Percentiles rank a stretch among this genome's conserved stretches.
phyloP scores from a whole-genome alignment of 1,140 invertebrate genomes.

The Orchesella cincta region DNA sequence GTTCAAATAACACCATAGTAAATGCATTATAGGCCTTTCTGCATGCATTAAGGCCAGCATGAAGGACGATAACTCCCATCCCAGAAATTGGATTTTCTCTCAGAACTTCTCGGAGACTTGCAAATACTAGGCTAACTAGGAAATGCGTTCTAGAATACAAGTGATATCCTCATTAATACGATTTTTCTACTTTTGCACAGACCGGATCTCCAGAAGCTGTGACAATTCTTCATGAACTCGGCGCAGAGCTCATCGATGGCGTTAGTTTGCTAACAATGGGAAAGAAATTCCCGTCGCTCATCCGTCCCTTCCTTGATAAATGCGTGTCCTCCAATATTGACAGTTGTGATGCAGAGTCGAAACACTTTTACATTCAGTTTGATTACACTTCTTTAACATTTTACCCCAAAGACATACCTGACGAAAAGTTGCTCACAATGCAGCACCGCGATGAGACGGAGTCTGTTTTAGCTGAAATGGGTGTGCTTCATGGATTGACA shows the following conservation, averaged over 20 bases:
- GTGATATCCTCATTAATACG: no score
- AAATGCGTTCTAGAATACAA: no score
- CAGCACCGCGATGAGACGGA: constrained; percentile 50
- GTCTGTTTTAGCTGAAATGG: constrained; percentile 48
- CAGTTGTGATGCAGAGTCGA: constrained; percentile 49
- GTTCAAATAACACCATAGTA: no score
- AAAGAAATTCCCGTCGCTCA: constrained; percentile 48
- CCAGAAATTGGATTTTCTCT: no score
- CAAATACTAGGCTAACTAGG: no score
- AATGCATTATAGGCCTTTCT: no score
- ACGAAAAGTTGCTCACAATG: constrained; percentile 50
- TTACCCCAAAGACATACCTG: constrained; percentile 50
- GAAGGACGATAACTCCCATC: no score
- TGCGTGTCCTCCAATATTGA: constrained; percentile 51
- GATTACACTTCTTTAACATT: constrained; percentile 51
- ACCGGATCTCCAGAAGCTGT: constrained; percentile 50
- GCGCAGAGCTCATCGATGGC: constrained; percentile 49
- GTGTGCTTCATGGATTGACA: constrained; percentile 49
- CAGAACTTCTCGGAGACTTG: no score
- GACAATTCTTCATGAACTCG: constrained; percentile 46
- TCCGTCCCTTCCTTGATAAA: constrained; percentile 49
- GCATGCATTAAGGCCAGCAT: no score
- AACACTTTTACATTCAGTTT: constrained; percentile 51
- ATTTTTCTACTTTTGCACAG: constrained; percentile 35
- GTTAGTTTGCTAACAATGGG: constrained; percentile 47